These are phyloP conservation scores for Anhinga rufa DNA, from an alignment of 2,113 vertebrate genomes.

Conservation along the genomic window DNA sequence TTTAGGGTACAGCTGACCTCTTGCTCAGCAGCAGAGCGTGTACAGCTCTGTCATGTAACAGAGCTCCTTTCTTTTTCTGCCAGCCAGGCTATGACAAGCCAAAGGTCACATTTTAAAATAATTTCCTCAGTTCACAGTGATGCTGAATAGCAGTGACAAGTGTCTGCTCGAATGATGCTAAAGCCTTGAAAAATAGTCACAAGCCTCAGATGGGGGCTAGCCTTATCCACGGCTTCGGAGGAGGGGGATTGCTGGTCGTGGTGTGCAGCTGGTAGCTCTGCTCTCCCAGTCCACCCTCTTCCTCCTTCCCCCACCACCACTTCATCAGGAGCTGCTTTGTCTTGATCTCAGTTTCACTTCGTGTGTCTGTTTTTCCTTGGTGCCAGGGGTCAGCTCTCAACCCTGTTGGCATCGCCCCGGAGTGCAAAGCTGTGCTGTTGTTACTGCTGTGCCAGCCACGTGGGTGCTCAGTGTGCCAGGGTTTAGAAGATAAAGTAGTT, in stretches of 20 bases:
- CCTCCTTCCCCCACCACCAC: background rate
- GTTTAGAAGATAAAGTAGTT: background rate
- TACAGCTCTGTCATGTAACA: background rate
- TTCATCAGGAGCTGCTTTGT: background rate
- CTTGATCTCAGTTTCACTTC: background rate
- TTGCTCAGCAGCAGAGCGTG: background rate
- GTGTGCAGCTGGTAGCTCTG: background rate
- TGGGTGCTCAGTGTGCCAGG: background rate
- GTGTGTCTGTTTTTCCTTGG: background rate
- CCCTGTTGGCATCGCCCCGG: background rate
- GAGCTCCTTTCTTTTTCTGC: background rate
- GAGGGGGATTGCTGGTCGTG: background rate
- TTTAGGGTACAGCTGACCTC: background rate
- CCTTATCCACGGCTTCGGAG: background rate
- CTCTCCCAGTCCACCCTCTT: background rate
- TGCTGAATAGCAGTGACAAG: constrained; percentile 41
- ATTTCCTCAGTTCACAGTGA: background rate
- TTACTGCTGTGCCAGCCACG: background rate
- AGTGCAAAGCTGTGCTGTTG: background rate
- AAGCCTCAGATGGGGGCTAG: background rate
- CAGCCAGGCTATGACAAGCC: background rate
- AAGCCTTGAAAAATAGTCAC: background rate
- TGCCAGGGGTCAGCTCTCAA: background rate
- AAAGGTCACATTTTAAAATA: constrained; percentile 35
- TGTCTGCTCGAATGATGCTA: constrained; percentile 37